Base-by-base conservation (phyloP, 2,113 vertebrate genomes). In the Anarhynchus alexandrinus region DNA sequence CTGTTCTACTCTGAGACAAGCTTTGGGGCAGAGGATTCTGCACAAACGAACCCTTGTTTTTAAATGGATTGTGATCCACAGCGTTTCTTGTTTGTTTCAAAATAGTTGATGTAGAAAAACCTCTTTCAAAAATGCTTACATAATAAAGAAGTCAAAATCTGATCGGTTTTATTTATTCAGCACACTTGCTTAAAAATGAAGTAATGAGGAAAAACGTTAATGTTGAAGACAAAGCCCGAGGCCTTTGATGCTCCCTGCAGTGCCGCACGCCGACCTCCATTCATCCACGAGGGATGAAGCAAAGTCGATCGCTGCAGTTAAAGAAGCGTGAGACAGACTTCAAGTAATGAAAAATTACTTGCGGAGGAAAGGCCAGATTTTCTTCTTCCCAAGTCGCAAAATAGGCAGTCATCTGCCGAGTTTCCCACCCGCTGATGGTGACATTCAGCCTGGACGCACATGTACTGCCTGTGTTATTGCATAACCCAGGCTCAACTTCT, bases 11-110 rank as follows among this genome's bases (percentile, higher is more conserved):
- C 51, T 0, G 4, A 61, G 36, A 22, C 8, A 18, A 36, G 54
- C n/a, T 54, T 47, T 51, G 61, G 4, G 38, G 47, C 38, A 59
- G 69, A 59, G 30, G 40, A 34, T 49, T 61, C 83, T 51, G 45
- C 36, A 25, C 30, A 42, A 58, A 3, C 2, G 5, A n/a, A 1
- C 17, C 10, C 16, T 19, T 8, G 0, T 8, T 49, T 70, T 38
- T 4, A 17, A 40, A 5, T 30, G 29, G 36, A 66, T 36, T 36
- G 34, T 34, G n/a, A 43, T 38, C 38, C 21, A 25, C 12, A 0
- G 22, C 0, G 7, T 20, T 58, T 18, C 7, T 72, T 58, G 49
- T 79, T 19, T 11, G 7, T 38, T 65, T 32, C 43, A 32, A 16
- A 81, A 8, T 4, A 59, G 47, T 1, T 83, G 66, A 15, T 29